Evolutionary conservation across 2,113 vertebrate species (phyloP), one percentile per base, ranked within the genome.

Genomic region (Balaenoptera acutorostrata): DNA sequence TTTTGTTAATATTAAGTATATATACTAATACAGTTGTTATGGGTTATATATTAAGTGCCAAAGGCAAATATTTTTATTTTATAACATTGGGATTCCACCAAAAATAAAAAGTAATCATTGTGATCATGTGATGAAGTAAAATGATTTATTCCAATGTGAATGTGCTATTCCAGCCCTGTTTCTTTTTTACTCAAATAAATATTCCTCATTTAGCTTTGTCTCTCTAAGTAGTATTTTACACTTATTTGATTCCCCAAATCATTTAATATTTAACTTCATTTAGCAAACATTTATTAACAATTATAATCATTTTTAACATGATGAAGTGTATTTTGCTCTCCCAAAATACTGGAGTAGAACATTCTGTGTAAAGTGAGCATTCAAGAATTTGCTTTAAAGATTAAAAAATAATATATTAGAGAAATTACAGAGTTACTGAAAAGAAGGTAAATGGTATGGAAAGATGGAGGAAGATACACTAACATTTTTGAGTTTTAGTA

Each of bases 281-380:
- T 95, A 93, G 29, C 25, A 96, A 90, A 44, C 94, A 69, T 66
- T 87, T 94, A 66, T 93, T 95, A 83, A 66, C 23, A 81, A 33
- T 75, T 21, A 88, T 57, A 93, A 88, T 61, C 46, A 61, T 77
- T 90, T 89, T 97, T 83, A 33, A 95, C 77, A 96, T 93, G 27
- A 0, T 77, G 1, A 69, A 88, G 25, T 93, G 2, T 39, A 81
- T 90, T 97, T 96, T 97, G 64, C 39, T 80, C 2, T 23, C 29
- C 17, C 18, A 86, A 52, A 81, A 13, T 75, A 57, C n/a, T 91
- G 33, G 13, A 81, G 6, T 89, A 84, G 83, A 77, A 84, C 59
- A 63, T 61, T 95, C n/a, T 64, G 4, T 82, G 44, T 93, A 96
- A 68, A 59, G 63, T 93, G 33, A 90, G 36, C 31, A 80, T 82